Evolutionary conservation across 2,113 vertebrate species (phyloP).

Genomic region (Poeciliopsis occidentalis): DNA sequence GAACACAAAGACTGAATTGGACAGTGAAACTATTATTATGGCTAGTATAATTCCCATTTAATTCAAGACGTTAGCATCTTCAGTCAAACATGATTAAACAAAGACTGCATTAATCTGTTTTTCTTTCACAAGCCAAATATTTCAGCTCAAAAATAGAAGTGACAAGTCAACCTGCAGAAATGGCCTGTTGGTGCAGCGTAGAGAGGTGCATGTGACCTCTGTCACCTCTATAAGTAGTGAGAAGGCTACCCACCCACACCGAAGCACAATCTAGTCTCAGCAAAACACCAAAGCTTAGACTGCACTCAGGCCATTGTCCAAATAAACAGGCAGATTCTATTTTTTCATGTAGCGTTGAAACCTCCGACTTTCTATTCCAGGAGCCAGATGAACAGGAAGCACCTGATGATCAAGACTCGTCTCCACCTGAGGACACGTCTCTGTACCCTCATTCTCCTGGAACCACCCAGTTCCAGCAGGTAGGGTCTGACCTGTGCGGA

Average conservation of each 20-base stretch:
- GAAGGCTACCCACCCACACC: constrained; percentile 33
- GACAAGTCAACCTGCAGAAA: constrained; percentile 1
- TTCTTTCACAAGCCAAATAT: neutral
- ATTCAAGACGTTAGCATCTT: too few species aligned
- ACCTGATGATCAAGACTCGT: constrained; percentile 96
- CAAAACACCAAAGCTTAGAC: constrained; percentile 16
- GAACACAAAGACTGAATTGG: neutral
- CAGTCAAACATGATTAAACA: neutral
- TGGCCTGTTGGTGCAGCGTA: neutral
- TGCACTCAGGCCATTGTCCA: constrained; percentile 12
- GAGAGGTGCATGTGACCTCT: constrained; percentile 8
- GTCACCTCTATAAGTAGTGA: neutral
- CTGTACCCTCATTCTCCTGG: constrained; percentile 96
- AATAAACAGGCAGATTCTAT: constrained; percentile 14
- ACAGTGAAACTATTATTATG: neutral
- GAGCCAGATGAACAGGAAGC: constrained; percentile 98
- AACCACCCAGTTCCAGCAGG: constrained; percentile 96
- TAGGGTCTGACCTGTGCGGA: constrained; percentile 58
- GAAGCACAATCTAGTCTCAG: constrained; percentile 10
- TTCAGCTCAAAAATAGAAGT: neutral
- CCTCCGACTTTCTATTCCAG: constrained; percentile 68
- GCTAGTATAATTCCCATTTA: neutral
- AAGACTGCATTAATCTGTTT: neutral
- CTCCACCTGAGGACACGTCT: constrained; percentile 96
- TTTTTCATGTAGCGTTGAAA: neutral